Conservation (phyloP, 2,888 invertebrate species). For the Unio delphinus region DNA sequence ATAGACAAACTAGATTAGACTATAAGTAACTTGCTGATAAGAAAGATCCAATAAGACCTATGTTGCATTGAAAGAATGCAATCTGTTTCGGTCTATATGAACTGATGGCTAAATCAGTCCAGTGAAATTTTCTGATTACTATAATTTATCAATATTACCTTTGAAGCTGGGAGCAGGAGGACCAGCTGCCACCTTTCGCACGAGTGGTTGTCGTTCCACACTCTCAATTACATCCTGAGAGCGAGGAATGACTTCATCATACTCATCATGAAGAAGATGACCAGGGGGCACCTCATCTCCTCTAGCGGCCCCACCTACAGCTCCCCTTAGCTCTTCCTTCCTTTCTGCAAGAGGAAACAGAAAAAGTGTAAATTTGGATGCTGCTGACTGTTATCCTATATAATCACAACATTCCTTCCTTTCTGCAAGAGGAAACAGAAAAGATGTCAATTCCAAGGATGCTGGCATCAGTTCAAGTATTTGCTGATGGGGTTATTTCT, state of each 20-base stretch:
- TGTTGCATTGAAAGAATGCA: constrained; percentile 1
- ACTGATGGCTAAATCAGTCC: background rate
- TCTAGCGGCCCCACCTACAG: constrained; percentile 11
- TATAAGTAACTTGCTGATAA: too few relatives aligned
- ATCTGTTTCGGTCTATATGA: background rate
- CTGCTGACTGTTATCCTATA: background rate
- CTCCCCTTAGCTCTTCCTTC: constrained; percentile 28
- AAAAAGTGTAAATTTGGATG: background rate
- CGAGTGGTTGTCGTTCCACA: constrained; percentile 38
- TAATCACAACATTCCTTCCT: too few relatives aligned
- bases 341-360: constrained; percentile 9
- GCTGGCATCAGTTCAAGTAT: too few relatives aligned
- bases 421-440: too few relatives aligned
- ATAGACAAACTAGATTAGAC: too few relatives aligned
- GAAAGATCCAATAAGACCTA: background rate
- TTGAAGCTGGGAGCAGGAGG: constrained; percentile 56
- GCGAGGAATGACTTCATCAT: constrained; percentile 39
- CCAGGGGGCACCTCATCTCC: constrained; percentile 23
- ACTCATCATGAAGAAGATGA: constrained; percentile 40
- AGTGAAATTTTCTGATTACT: too few relatives aligned
- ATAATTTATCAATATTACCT: constrained; percentile 31
- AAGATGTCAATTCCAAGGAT: too few relatives aligned
- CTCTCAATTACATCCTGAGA: constrained; percentile 31
- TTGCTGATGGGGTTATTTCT: too few relatives aligned
- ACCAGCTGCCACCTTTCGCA: constrained; percentile 59